phyloP scores from a whole-genome alignment of 2,888 invertebrate species.

The Harpagoxenus sublaevis region DNA sequence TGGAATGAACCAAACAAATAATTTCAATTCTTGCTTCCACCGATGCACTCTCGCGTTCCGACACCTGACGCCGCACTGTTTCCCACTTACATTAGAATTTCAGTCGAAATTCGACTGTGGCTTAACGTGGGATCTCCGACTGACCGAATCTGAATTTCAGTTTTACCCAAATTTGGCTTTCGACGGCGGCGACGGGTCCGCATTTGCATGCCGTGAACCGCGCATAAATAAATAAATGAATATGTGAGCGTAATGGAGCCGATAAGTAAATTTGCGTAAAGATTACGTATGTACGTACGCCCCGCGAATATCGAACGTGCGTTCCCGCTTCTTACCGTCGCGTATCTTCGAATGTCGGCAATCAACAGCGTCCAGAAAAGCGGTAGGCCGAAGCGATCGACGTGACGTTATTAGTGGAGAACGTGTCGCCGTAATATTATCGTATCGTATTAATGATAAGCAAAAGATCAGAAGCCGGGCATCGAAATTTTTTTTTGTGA shows the following conservation, averaged over 20 bases:
- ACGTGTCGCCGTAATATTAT: conserved; percentile 73
- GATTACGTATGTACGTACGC: neutral
- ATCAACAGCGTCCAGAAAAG: conserved; percentile 24
- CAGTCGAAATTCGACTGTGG: conserved; percentile 42
- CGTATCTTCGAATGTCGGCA: conserved; percentile 10
- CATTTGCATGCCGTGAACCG: conserved; percentile 35
- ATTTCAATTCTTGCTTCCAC: neutral
- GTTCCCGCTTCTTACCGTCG: neutral
- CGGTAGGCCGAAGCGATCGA: conserved; percentile 59
- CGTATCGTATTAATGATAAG: conserved; percentile 72
- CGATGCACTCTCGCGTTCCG: conserved; percentile 3
- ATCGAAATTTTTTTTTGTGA: conserved; percentile 60
- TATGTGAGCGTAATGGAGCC: conserved; percentile 41
- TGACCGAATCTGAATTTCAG: conserved; percentile 55
- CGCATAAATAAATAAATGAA: conserved; percentile 58
- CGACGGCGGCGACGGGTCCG: conserved; percentile 6
- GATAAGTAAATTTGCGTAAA: conserved; percentile 47
- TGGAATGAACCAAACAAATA: conserved; percentile 26
- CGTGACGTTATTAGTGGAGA: conserved; percentile 70
- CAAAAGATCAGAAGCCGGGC: conserved; percentile 60
- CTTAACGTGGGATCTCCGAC: conserved; percentile 46
- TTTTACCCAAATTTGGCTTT: conserved; percentile 53
- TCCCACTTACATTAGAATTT: conserved; percentile 52
- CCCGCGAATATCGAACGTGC: conserved; percentile 16
- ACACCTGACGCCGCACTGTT: conserved; percentile 35